Base-by-base conservation (phyloP, 2,113 vertebrate genomes). In the Beaufortia kweichowensis region DNA sequence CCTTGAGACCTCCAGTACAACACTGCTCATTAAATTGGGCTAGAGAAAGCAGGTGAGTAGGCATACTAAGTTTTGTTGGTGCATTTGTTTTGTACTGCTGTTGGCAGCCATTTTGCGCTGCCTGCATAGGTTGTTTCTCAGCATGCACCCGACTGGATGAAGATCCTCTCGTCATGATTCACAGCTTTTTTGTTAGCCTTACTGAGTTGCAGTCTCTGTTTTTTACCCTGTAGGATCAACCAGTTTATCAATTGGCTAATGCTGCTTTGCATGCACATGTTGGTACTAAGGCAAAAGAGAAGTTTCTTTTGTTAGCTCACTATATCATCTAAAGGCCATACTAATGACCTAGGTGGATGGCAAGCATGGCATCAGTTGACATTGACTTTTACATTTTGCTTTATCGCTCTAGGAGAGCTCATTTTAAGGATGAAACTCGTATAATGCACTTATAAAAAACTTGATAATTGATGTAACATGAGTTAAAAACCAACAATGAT, bases 21-120 rank as follows among this genome's bases (percentile, higher is more conserved):
- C 60, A 60, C 63, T 77, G 33, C 15, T 33, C 0, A 77, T 15
- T 63, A 76, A 85, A 84, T 60, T 86, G 65, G 71, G 86, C 78
- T 83, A 82, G 10, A 43, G 39, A 1, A 79, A 33, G 19, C n/a
- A n/a, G 35, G 39, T 35, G 17, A 59, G 35, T 33, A 19, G 10
- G 29, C 28, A 31, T 33, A 24, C 10, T 8, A 19, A 17, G 41
- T 10, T 35, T 53, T 31, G 33, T 48, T 14, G 66, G 21, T 53
- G 48, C 3, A 46, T 11, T 17, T 6, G 10, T 77, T 23, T 24
- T 69, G n/a, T n/a, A 17, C 65, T 17, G 41, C 43, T 33, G 3
- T 15, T 39, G 43, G 24, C 62, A 43, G 75, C 62, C 62, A 68
- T 74, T 78, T 77, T 74, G 65, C n/a, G 9, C 23, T 19, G 31